Base-by-base conservation (phyloP, 2,113 vertebrate species). In the Seriola quinqueradiata region DNA sequence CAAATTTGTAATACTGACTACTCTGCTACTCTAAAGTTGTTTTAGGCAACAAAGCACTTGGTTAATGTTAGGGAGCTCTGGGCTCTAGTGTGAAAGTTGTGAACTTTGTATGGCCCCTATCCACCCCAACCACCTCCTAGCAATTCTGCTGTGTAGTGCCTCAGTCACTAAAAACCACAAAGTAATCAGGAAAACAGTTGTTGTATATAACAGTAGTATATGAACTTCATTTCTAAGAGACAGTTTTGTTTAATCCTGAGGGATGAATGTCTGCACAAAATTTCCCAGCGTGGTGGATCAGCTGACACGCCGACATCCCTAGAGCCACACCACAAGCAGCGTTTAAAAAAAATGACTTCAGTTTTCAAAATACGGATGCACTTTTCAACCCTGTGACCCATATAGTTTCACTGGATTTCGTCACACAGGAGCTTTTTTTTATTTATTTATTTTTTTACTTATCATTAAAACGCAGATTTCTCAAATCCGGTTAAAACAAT, bases 351-450 rank as follows among this genome's bases (percentile, higher is more conserved):
- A 36, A 65, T 34, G 7, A 42, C n/a, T 75, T 16, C 1, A 34
- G 8, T 68, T 67, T 55, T 65, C 1, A 63, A 48, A 52, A 36
- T 38, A 38, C 40, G 32, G 13, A 50, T 25, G 25, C 55, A 50
- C 42, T 71, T 73, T 70, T 78, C 40, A 68, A 16, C 28, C 48
- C 23, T n/a, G 6, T 66, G 19, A 13, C 42, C 21, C 8, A 32
- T n/a, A n/a, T 21, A 4, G 40, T 82, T 90, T 75, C 75, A 52
- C 50, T 52, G 16, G 74, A 70, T 86, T 83, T 86, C 72, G 8
- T 76, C 86, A 82, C 25, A 14, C 1, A 9, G 58, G 57, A 32
- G 16, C 13, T 71, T 28, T 28, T 28, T 28, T 28, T 28, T 28
- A 2, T 28, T 28, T 28, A 2, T 28, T 2, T 28, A 2, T 2